Evolutionary conservation across 2,113 vertebrate genomes (phyloP).

Genomic region (Gallinago paraguaiae): DNA sequence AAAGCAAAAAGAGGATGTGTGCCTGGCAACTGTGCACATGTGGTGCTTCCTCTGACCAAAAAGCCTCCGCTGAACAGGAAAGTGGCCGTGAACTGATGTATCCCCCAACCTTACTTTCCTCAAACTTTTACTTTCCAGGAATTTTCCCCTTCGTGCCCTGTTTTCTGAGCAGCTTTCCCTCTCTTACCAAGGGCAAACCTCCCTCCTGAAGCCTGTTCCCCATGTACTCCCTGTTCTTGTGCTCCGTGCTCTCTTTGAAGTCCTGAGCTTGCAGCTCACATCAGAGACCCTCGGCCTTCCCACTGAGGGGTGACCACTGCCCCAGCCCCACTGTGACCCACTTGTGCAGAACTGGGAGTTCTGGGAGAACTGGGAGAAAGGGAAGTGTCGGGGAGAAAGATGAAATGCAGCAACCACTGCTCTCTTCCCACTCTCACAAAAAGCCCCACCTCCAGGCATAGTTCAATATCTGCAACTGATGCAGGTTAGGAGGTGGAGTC

Average conservation of each 20-base stretch:
- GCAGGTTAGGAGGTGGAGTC: background rate
- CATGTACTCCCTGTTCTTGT: background rate
- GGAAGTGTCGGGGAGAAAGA: background rate
- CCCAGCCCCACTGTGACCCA: too few species aligned
- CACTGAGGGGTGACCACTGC: accelerated
- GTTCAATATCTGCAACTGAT: background rate
- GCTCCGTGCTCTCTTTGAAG: background rate
- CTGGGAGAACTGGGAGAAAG: background rate
- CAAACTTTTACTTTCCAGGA: background rate
- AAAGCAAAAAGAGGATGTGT: background rate
- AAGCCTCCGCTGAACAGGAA: background rate
- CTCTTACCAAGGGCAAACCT: background rate
- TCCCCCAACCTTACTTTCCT: background rate
- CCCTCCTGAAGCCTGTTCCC: background rate
- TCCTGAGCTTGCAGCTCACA: accelerated
- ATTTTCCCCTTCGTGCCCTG: background rate
- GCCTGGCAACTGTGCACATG: accelerated
- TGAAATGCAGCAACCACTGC: accelerated
- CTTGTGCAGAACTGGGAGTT: background rate
- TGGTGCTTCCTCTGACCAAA: background rate
- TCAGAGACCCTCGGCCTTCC: background rate
- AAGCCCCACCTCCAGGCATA: background rate
- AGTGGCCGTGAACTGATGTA: background rate
- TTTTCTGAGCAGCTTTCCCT: background rate
- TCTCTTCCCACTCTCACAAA: background rate